phyloP scores from a whole-genome alignment of 2,888 invertebrate species.

The Acanthoscelides obtectus region DNA sequence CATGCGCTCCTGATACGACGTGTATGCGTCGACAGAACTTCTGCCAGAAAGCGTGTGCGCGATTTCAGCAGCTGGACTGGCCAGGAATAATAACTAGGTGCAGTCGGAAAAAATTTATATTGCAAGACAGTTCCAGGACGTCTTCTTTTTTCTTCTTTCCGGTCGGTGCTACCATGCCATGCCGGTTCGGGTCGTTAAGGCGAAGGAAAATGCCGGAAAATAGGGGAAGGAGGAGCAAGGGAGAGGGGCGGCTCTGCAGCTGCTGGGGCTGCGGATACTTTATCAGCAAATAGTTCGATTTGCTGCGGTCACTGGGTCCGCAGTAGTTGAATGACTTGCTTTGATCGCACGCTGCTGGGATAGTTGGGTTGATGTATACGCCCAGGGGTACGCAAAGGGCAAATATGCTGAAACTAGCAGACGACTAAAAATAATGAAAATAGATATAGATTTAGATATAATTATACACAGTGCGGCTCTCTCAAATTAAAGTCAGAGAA shows the following conservation, averaged over 20 bases:
- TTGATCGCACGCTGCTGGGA: not conserved
- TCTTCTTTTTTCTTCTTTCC: not conserved
- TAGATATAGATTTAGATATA: too few relatives aligned
- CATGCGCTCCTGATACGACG: not conserved
- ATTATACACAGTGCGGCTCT: too few relatives aligned
- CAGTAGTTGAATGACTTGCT: not conserved
- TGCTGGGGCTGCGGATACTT: not conserved
- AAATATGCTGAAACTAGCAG: too few relatives aligned
- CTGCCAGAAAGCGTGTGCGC: not conserved
- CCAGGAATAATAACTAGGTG: not conserved
- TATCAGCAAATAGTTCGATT: not conserved
- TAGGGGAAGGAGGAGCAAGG: not conserved
- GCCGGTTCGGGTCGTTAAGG: not conserved
- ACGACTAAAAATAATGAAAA: too few relatives aligned
- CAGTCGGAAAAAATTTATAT: not conserved
- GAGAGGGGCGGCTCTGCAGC: not conserved
- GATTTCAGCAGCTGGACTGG: not conserved
- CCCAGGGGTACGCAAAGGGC: too few relatives aligned
- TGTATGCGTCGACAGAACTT: not conserved
- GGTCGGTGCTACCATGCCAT: not conserved
- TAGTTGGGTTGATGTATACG: too few relatives aligned
- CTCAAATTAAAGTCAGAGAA: too few relatives aligned
- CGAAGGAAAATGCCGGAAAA: not conserved
- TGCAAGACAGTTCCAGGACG: not conserved
- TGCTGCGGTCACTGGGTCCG: not conserved